Evolutionary conservation across 2,113 vertebrate genomes (phyloP).

Genomic region (Alces alces): DNA sequence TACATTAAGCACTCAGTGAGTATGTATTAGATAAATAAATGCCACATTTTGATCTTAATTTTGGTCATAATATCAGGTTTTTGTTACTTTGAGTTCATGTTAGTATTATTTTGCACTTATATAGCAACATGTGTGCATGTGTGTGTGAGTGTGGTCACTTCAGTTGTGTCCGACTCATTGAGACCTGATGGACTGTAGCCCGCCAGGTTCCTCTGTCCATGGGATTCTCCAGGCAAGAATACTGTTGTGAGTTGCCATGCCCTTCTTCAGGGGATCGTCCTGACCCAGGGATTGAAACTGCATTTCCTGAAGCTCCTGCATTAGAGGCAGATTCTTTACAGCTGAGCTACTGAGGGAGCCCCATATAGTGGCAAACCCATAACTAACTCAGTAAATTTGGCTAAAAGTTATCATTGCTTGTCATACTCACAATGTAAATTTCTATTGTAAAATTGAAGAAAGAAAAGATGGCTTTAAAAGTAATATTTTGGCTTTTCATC

Average conservation of each 20-base stretch:
- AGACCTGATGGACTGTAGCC: rapidly evolving
- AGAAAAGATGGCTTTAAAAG: not conserved
- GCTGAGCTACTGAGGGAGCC: not conserved
- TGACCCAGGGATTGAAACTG: not conserved
- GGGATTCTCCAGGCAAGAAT: not conserved
- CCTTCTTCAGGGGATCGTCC: not conserved
- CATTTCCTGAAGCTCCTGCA: not conserved
- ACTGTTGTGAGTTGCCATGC: not conserved
- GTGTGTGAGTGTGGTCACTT: rapidly evolving
- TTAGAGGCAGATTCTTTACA: not conserved
- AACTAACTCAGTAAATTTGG: not conserved
- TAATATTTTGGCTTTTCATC: not conserved
- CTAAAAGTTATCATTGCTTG: not conserved
- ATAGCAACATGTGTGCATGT: not conserved
- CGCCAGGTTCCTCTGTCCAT: not conserved
- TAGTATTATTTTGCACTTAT: not conserved
- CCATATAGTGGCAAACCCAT: not conserved
- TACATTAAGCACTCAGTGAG: not conserved
- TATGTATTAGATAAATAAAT: not conserved
- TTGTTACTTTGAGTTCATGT: not conserved
- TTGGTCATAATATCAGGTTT: not conserved
- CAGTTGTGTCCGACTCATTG: not conserved
- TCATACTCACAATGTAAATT: not conserved
- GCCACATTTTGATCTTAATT: not conserved
- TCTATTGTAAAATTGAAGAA: not conserved